Conservation (phyloP, 2,113 vertebrate species). For the Ageneiosus marmoratus region DNA sequence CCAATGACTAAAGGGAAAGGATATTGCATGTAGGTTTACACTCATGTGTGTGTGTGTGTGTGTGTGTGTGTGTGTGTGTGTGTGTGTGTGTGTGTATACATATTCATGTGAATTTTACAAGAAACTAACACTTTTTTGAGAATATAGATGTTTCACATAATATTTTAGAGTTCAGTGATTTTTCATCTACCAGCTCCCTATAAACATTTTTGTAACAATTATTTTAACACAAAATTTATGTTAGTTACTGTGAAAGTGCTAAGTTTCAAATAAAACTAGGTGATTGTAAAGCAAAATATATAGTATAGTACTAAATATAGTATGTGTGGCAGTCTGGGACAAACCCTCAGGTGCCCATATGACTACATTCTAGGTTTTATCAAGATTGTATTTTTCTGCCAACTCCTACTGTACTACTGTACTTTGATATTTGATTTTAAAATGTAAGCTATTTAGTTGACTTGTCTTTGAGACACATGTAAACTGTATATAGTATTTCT, state of each 20-base stretch:
- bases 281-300: not conserved
- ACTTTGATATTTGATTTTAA: not conserved
- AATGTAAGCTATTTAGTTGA: not conserved
- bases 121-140: not conserved
- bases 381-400: not conserved
- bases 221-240: not conserved
- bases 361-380: not conserved
- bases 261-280: not conserved
- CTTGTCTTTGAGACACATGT: not conserved
- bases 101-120: not conserved
- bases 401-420: no score
- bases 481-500: not conserved
- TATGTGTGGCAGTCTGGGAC: not conserved
- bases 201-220: not conserved
- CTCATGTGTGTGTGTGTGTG: conserved; percentile 21
- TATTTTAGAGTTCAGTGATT: not conserved
- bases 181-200: not conserved
- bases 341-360: not conserved
- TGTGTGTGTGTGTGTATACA: not conserved
- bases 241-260: not conserved
- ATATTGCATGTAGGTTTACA: conserved; percentile 21
- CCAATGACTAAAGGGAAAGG: conserved; percentile 39
- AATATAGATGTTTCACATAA: not conserved
- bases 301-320: no score
- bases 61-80: not conserved